phyloP scores from a whole-genome alignment of 2,113 vertebrate genomes.

The Alces alces region DNA sequence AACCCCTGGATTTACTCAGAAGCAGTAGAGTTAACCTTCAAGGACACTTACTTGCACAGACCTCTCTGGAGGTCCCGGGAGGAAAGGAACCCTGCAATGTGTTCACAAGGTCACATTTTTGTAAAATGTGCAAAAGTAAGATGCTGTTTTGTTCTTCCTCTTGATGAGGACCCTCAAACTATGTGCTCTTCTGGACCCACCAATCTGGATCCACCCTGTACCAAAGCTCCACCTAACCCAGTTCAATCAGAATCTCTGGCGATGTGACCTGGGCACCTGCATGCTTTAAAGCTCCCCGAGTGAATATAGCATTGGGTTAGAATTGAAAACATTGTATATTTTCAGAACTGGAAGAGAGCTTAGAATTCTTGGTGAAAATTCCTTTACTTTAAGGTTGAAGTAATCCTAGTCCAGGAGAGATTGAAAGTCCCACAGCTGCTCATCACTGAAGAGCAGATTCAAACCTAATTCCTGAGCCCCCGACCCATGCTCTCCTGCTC shows the following conservation, averaged over 20 bases:
- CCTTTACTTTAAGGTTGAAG: neutral
- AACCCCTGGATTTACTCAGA: neutral
- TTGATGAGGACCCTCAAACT: neutral
- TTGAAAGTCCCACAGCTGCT: neutral
- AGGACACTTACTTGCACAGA: neutral
- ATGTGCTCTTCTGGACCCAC: neutral
- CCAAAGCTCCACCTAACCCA: neutral
- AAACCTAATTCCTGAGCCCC: neutral
- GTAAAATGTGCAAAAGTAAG: neutral
- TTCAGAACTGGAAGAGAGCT: neutral
- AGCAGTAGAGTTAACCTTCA: neutral
- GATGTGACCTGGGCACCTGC: neutral
- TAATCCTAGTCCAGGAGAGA: neutral
- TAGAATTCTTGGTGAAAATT: neutral
- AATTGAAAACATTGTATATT: neutral
- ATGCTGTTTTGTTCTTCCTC: neutral
- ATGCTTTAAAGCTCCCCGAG: neutral
- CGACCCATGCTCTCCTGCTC: neutral
- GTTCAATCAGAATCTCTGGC: neutral
- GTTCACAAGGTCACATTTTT: neutral
- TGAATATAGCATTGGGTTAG: neutral
- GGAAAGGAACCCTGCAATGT: neutral
- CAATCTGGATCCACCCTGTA: neutral
- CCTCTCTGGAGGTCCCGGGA: neutral
- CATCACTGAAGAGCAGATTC: neutral